Conservation (phyloP, 2,888 invertebrate genomes). For the Mythimna impura region DNA sequence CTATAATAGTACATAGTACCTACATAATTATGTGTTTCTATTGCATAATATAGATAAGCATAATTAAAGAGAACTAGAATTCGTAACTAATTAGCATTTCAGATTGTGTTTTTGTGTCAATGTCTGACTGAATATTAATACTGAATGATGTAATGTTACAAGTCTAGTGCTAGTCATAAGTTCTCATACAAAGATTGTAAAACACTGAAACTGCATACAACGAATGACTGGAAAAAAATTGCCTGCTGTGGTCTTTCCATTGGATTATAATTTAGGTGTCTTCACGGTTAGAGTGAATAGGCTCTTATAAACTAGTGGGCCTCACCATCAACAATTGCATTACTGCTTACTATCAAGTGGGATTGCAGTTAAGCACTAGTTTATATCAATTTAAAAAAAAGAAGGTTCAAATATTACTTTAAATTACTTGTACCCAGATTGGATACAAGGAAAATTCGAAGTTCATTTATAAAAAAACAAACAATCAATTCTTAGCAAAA, state of each 20-base stretch:
- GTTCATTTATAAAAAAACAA: not conserved
- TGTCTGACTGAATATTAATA: slow-evolving; percentile 40
- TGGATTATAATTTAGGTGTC: no score
- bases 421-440: not conserved
- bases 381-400: no score
- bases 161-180: not conserved
- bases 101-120: slow-evolving; percentile 44
- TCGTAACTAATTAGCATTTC: slow-evolving; percentile 39
- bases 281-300: no score
- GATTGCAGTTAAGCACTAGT: no score
- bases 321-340: no score
- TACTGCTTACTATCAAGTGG: no score
- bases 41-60: slow-evolving; percentile 45
- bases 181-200: not conserved
- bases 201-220: not conserved
- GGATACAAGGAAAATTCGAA: not conserved
- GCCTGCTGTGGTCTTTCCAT: no score
- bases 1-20: slow-evolving; percentile 1
- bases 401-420: not conserved
- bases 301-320: no score
- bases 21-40: slow-evolving; percentile 16
- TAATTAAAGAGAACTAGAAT: slow-evolving; percentile 41
- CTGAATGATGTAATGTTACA: slow-evolving; percentile 20
- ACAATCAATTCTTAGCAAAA: not conserved
- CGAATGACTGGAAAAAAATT: no score